These are phyloP conservation scores for Sitodiplosis mosellana DNA, from an alignment of 1,140 invertebrate genomes.

Conservation along the genomic window DNA sequence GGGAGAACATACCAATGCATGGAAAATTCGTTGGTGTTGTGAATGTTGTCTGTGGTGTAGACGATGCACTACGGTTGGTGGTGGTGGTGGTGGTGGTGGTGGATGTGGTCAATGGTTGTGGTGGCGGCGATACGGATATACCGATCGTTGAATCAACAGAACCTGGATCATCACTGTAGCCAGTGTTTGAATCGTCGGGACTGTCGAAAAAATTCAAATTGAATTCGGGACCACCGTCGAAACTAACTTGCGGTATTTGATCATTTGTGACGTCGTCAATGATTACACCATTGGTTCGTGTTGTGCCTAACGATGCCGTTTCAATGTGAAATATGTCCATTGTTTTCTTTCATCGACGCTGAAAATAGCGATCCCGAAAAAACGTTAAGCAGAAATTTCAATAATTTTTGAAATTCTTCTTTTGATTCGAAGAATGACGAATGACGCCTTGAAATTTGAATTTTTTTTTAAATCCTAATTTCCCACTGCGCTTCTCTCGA, in stretches of 20 bases:
- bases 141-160: constrained; percentile 35
- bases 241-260: constrained; percentile 43
- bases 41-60: too few species aligned
- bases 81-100: constrained; percentile 27
- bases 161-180: constrained; percentile 41
- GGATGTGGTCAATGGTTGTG: constrained; percentile 10
- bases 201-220: constrained; percentile 61
- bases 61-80: background rate
- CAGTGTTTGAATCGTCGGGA: constrained; percentile 41
- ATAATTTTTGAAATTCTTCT: too few species aligned
- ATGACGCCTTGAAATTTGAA: too few species aligned
- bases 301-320: constrained; percentile 24
- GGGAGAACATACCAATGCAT: too few species aligned
- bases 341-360: constrained; percentile 8
- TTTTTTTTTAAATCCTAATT: too few species aligned
- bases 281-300: constrained; percentile 17
- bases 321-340: constrained; percentile 48
- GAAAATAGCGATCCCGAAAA: too few species aligned
- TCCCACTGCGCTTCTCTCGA: too few species aligned
- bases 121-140: constrained; percentile 30
- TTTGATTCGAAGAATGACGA: too few species aligned
- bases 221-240: constrained; percentile 55
- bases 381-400: too few species aligned
- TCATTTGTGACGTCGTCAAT: constrained; percentile 34
- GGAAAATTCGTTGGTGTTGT: too few species aligned